Evolutionary conservation across 2,797 vertebrate species (phyloP), one percentile per base, ranked within the genome.

Genomic region (Falco peregrinus): DNA sequence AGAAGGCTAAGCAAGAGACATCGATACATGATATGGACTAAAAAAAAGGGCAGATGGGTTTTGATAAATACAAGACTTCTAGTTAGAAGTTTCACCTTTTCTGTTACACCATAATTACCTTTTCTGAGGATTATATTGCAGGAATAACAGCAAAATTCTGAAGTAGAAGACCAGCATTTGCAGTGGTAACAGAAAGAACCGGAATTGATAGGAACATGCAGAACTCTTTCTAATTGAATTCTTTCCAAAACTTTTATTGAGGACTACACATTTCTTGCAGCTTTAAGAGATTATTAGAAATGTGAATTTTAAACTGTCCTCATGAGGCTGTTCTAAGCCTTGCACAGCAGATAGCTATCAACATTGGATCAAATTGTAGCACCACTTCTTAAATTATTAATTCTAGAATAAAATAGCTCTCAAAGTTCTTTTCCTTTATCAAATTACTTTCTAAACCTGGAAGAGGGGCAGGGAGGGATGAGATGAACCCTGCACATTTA

Each of bases 21-120:
- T 1, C 4, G 3, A 2, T 0, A 0, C 1, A 1, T 3, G 5
- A 5, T 2, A 18, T 0, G 8, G 6, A 76, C 28, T 63, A 45
- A 47, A 71, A 69, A 16, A n/a, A 21, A 2, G 1, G 47, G 31
- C 26, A 56, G 71, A 10, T 4, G 29, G 11, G 20, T 48, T 54
- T 54, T 48, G 57, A 2, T 11, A 67, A 74, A 13, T 3, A 10
- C 41, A 54, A 5, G 43, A 68, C 43, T 8, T 63, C 51, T 54
- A 61, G 35, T 26, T 43, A 8, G 5, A 43, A 51, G 47, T 70
- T 64, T 61, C 50, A 16, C 26, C 19, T 19, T 25, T 29, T 68
- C 60, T 64, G 35, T 11, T 50, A 54, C n/a, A 56, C 4, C 20
- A n/a, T 16, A 47, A 0, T 12, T 37, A 12, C 43, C 25, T 85